Percentiles rank a stretch among this genome's conserved stretches.
Conservation (phyloP, 1,140 invertebrate species). For the Bombus fervidus region DNA sequence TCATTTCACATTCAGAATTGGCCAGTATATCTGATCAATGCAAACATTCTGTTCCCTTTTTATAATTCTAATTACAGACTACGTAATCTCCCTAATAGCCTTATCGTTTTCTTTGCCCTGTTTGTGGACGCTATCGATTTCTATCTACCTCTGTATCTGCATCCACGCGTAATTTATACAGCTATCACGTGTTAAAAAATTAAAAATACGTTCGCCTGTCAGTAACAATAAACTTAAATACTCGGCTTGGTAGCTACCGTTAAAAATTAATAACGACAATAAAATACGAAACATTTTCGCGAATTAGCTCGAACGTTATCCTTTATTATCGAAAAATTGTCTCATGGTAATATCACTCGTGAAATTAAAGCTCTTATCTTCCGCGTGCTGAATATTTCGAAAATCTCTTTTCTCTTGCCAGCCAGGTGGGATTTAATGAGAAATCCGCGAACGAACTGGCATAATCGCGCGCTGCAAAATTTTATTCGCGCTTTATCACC, state of each 20-base stretch:
- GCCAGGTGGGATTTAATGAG: not conserved
- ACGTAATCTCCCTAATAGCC: not conserved
- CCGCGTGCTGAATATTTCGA: not conserved
- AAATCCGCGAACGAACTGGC: not conserved
- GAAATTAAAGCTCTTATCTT: not conserved
- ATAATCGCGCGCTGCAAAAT: not conserved
- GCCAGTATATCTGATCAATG: not conserved
- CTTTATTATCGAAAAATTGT: not conserved
- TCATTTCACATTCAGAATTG: not conserved
- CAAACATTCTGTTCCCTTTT: not conserved
- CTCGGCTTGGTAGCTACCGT: no score
- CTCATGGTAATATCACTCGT: not conserved
- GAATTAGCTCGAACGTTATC: not conserved
- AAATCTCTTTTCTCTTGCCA: not conserved
- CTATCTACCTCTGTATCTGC: not conserved
- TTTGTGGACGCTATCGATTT: not conserved
- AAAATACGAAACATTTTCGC: not conserved
- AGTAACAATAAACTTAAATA: no score
- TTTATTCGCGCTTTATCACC: conserved; percentile 14
- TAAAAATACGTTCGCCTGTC: no score
- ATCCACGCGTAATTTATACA: not conserved
- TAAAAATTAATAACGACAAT: not conserved
- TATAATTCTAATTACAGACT: not conserved
- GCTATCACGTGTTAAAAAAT: not conserved
- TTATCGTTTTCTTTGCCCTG: not conserved